Base-by-base conservation (phyloP, 1,140 invertebrate species). In the Nymphalis io region DNA sequence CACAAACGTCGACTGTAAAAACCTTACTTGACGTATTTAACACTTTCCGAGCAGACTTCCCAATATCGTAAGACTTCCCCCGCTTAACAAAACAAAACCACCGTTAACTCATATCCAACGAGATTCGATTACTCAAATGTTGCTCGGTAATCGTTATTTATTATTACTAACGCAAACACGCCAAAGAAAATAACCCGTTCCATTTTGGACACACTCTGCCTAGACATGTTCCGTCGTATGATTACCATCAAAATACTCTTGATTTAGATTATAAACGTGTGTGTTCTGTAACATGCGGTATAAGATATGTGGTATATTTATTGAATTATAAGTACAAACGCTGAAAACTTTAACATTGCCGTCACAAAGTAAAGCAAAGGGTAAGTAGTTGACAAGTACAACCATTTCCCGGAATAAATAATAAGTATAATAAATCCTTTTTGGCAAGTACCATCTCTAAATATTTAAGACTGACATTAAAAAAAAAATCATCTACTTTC, bases 181-280 rank as follows among this genome's bases (percentile, higher is more conserved):
- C 76, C 76, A 76, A 78, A 80, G 76, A 80, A 48, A 58, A 27
- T 61, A 68, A 70, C 55, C 68, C 48, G 57, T 74, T 71, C 58
- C 65, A 62, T 40, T 53, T 62, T 68, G 60, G 48, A 57, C n/a
- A 55, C 39, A 27, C 33, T 40, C 40, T 69, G 60, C 60, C 60
- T 39, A 68, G 33, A 68, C 60, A 61, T 23, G 65, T 64, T 73
- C 57, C 60, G 57, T 72, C 71, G 59, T 75, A 70, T 68, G 64
- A 74, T 78, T 72, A 78, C 73, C 78, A 75, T 73, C 71, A 70
- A 75, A n/a, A 76, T 78, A 78, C 76, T 78, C 76, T 70, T 68
- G 59, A 48, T 65, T 73, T 74, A 76, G 70, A 60, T 74, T 73
- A 46, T 77, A 73, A 63, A 67, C 71, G 48, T 65, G 61, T 66